These are phyloP conservation scores for Oxycera nigricornis DNA, from an alignment of 2,888 invertebrate species.

Conservation along the genomic window DNA sequence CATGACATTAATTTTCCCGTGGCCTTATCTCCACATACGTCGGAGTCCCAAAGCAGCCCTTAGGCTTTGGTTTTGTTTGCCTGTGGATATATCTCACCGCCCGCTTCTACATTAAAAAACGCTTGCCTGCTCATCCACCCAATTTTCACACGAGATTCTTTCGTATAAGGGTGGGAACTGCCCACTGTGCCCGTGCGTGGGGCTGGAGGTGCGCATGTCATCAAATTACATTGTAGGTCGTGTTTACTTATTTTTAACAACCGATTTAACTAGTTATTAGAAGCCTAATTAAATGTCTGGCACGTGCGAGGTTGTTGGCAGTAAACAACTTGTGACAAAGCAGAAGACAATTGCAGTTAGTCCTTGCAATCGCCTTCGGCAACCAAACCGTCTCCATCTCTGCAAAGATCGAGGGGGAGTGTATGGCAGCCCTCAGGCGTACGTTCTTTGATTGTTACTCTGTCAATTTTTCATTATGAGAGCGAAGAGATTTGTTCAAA, in stretches of 20 bases:
- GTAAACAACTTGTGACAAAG: conserved; percentile 40
- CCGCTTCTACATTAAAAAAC: not conserved
- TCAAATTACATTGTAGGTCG: conserved; percentile 35
- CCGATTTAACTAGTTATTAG: conserved; percentile 48
- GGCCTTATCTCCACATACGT: not conserved
- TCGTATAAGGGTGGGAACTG: not conserved
- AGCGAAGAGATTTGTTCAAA: conserved; percentile 15
- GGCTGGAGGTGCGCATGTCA: conserved; percentile 25
- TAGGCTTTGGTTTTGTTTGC: not conserved
- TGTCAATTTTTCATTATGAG: conserved; percentile 18
- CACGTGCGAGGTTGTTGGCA: conserved; percentile 49
- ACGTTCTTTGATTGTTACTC: conserved; percentile 32
- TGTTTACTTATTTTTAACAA: conserved; percentile 46
- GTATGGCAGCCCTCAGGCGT: not conserved
- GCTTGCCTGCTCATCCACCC: conserved; percentile 3
- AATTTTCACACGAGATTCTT: conserved; percentile 17
- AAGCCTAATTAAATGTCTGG: conserved; percentile 50
- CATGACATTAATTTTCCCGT: not conserved
- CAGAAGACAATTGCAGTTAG: conserved; percentile 2
- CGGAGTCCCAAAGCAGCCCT: conserved; percentile 13
- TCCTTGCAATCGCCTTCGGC: conserved; percentile 14
- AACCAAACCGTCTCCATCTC: conserved; percentile 2
- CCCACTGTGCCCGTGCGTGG: conserved; percentile 4
- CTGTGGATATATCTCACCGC: not conserved
- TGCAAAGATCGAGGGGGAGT: not conserved